These are phyloP conservation scores for Aspidiotus rigidus DNA, from an alignment of 2,888 invertebrate genomes.

Conservation along the genomic window DNA sequence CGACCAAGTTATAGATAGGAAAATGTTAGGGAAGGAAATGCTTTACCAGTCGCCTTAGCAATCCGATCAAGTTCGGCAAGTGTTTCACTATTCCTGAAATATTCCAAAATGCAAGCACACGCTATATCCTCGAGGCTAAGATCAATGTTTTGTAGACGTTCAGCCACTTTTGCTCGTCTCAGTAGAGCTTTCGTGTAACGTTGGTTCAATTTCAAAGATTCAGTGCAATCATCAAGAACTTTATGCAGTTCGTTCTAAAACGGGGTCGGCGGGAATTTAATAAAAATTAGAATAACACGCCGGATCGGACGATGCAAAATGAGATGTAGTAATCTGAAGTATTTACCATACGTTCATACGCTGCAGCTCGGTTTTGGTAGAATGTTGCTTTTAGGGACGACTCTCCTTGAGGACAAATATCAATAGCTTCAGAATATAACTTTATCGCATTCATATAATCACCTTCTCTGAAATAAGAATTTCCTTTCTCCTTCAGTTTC, in stretches of 20 bases:
- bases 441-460: constrained; percentile 85
- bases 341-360: constrained; percentile 72
- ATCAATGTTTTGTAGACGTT: constrained; percentile 45
- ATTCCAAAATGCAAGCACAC: constrained; percentile 81
- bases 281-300: not conserved
- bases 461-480: constrained; percentile 70
- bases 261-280: not conserved
- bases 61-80: constrained; percentile 78
- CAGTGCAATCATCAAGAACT: constrained; percentile 78
- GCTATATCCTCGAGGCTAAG: constrained; percentile 81
- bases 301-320: not conserved
- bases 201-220: constrained; percentile 72
- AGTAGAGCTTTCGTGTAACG: constrained; percentile 80
- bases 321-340: not conserved
- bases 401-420: constrained; percentile 67
- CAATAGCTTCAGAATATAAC: constrained; percentile 87
- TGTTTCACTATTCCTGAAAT: constrained; percentile 71
- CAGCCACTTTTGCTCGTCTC: constrained; percentile 56
- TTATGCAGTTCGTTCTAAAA: constrained; percentile 62
- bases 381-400: constrained; percentile 73
- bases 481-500: constrained; percentile 78
- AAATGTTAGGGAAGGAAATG: not conserved
- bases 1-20: no score
- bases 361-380: constrained; percentile 92
- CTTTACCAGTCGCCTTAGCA: constrained; percentile 64